A percentile compares a stretch with the other conserved stretches of the same genome.
Conservation (phyloP, 2,888 invertebrate species). For the Cacoxenus indagator region DNA sequence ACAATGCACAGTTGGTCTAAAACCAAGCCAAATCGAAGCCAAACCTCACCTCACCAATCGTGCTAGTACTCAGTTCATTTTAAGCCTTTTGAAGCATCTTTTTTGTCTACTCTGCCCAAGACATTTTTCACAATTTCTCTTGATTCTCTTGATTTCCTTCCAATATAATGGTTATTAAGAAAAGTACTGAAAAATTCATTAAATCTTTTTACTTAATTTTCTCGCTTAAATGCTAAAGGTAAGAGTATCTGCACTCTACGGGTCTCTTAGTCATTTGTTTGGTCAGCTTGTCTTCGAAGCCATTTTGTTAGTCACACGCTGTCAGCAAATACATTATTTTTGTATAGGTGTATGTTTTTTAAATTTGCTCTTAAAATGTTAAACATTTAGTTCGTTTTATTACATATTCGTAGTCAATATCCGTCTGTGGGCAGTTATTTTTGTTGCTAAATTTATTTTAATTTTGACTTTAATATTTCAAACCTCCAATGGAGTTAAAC, state of each 20-base stretch:
- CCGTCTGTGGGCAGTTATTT: background rate
- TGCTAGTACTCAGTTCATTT: background rate
- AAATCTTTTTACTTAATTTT: constrained; percentile 11
- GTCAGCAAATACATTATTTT: background rate
- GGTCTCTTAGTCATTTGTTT: background rate
- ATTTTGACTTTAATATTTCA: background rate
- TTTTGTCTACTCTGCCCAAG: background rate
- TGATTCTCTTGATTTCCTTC: background rate
- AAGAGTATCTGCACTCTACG: background rate
- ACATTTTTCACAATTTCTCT: constrained; percentile 12
- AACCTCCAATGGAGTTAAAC: background rate
- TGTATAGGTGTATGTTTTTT: background rate
- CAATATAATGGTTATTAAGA: background rate
- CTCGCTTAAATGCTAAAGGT: constrained; percentile 19
- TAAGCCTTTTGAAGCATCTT: background rate
- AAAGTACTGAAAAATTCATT: background rate
- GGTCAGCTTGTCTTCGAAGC: background rate
- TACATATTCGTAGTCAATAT: background rate
- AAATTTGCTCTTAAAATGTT: background rate
- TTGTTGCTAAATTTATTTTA: background rate
- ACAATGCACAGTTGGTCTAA: constrained; percentile 1
- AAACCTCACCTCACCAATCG: background rate
- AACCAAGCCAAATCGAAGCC: background rate
- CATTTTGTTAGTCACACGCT: background rate
- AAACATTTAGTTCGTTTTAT: background rate